These are phyloP conservation scores for Carassius gibelio DNA, from an alignment of 2,113 vertebrate species.

Conservation along the genomic window DNA sequence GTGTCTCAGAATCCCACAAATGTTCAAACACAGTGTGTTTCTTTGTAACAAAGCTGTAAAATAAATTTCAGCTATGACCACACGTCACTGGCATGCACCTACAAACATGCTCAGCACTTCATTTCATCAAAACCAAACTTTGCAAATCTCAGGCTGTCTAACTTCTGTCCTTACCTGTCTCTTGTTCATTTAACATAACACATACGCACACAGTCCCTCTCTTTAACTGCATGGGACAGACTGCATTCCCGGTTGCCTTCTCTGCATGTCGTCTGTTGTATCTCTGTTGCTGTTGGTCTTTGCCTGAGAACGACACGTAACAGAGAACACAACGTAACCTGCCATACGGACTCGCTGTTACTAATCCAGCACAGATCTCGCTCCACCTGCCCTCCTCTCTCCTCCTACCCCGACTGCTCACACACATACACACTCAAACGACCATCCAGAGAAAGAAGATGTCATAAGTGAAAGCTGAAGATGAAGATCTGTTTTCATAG, in stretches of 20 bases:
- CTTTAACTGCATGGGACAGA: conserved; percentile 53
- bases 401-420: conserved; percentile 18
- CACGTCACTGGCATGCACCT: not conserved
- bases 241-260: conserved; percentile 47
- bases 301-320: conserved; percentile 47
- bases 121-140: not conserved
- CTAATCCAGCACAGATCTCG: conserved; percentile 45
- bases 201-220: conserved; percentile 10
- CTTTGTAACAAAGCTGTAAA: not conserved
- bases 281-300: conserved; percentile 40
- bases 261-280: conserved; percentile 52
- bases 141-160: conserved; percentile 28
- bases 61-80: conserved; percentile 1
- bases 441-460: conserved; percentile 1
- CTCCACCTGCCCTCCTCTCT: conserved; percentile 20
- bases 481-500: conserved; percentile 37
- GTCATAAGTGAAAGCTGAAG: conserved; percentile 21
- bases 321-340: conserved; percentile 30
- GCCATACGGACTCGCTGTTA: conserved; percentile 36
- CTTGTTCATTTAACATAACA: conserved; percentile 12
- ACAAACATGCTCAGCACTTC: conserved; percentile 8
- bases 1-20: conserved; percentile 31
- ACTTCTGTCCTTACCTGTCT: conserved; percentile 32
- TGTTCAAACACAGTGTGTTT: not conserved
- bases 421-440: conserved; percentile 7